A percentile compares a stretch with the other conserved stretches of the same genome.
phyloP scores from a whole-genome alignment of 2,113 vertebrate genomes.

The Garra rufa region DNA sequence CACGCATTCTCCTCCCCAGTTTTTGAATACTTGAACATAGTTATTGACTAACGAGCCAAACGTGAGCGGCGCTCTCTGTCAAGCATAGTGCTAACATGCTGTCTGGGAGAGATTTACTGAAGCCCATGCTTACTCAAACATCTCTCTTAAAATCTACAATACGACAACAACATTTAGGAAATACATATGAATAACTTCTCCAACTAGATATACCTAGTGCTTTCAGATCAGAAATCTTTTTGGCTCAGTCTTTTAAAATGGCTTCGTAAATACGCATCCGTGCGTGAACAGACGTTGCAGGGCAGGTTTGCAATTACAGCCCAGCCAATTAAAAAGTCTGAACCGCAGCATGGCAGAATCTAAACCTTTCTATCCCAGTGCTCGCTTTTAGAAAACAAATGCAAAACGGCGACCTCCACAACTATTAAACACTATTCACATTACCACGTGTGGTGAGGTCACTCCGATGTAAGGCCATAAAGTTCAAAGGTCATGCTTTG shows the following conservation, averaged over 20 bases:
- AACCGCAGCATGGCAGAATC: conserved; percentile 70
- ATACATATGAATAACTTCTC: conserved; percentile 55
- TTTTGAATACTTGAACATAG: conserved; percentile 6
- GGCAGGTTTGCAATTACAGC: conserved; percentile 31
- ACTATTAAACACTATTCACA: conserved; percentile 61
- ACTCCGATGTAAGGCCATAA: conserved; percentile 82
- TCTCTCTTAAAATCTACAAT: conserved; percentile 22
- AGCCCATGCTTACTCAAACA: conserved; percentile 23
- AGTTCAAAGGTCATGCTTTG: conserved; percentile 84
- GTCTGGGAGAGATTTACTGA: conserved; percentile 21
- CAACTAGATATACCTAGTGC: conserved; percentile 15
- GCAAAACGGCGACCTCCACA: conserved; percentile 47
- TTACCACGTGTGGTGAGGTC: conserved; percentile 75
- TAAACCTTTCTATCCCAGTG: conserved; percentile 41
- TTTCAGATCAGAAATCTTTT: conserved; percentile 61
- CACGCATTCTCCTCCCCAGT: conserved; percentile 53
- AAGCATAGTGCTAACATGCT: conserved; percentile 43
- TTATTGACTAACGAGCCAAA: conserved; percentile 23
- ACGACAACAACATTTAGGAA: conserved; percentile 8
- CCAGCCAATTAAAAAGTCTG: conserved; percentile 62
- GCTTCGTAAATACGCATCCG: conserved; percentile 73
- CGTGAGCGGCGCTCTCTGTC: not conserved
- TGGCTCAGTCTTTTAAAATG: conserved; percentile 81
- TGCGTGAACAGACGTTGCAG: conserved; percentile 61
- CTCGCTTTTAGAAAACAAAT: conserved; percentile 65